Evolutionary conservation across 2,888 invertebrate species (phyloP), one percentile per base, ranked within the genome.

Genomic region (Elegia similella): DNA sequence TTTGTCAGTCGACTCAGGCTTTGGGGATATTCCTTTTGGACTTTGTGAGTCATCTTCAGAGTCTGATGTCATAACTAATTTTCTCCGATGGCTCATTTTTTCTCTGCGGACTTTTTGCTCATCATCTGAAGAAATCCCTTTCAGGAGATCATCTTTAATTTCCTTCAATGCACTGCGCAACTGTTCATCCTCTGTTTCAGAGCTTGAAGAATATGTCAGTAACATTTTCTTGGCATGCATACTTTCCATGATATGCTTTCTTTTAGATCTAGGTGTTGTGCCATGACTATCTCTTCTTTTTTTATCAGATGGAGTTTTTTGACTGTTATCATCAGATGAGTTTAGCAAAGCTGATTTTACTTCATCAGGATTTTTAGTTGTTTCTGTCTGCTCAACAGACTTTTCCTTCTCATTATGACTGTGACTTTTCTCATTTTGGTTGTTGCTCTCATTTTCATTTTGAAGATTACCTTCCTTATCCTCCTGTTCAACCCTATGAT

Each of bases 191-290:
- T 85, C 86, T 47, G 81, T 78, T 47, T 87, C 90, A 6, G 90
- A 89, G 67, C 86, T 85, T 30, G 86, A 84, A 42, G 85, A 84
- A 64, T 83, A 77, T 42, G 71, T 70, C 5, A 88, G 63, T 10
- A 86, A 69, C 74, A 75, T 83, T 73, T 80, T 82, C 62, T 86
- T 90, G 17, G 85, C 87, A 66, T 83, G 69, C 66, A 82, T 80
- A 65, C 78, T 83, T 69, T 86, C 81, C 70, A 76, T 82, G 1
- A 79, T 77, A 59, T 69, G 67, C 66, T 82, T 86, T 61, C 77
- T 72, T 68, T 76, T 81, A 16, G 70, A 76, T 52, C 69, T 72
- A 64, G 64, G 69, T 54, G 69, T 71, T 66, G 56, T 66, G 30
- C 57, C 34, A 16, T 50, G 50, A 12, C 34, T 61, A 15, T 54